Base-by-base conservation (phyloP, 2,888 invertebrate species). In the Byasa hedistus region DNA sequence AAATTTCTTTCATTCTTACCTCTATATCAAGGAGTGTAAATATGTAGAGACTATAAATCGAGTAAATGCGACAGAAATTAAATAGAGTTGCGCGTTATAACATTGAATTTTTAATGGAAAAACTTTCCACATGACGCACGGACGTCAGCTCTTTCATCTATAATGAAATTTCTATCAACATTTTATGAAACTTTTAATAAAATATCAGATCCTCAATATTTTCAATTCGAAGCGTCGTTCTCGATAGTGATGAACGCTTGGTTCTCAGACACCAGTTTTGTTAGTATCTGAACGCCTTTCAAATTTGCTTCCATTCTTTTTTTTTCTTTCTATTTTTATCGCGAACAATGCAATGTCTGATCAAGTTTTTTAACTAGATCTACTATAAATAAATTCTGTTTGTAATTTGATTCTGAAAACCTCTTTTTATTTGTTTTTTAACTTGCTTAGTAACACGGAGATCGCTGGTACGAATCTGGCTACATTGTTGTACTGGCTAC, bases 321-420 rank as follows among this genome's bases (percentile, higher is more conserved):
- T 51, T n/a, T 32, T n/a, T n/a, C n/a, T 44, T 44, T 36, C 58
- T 69, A 70, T 70, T 70, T 70, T 61, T 56, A 54, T 61, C 65
- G 23, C 44, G 58, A 48, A 57, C 65, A 44, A 39, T 65, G n/a
- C 51, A 57, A 27, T 39, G 36, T 64, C 57, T 52, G 12, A 48
- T 61, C 23, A 21, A 5, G 7, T 51, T 57, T 65, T 65, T 17
- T 19, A 21, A 51, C n/a, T 36, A 23, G 36, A 61, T 21, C 24
- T 48, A 3, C 32, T 58, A 55, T 62, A 48, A 66, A 62, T 62
- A 62, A 32, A 54, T 55, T 58, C 17, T 15, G 19, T 15, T 44
- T 19, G 44, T 44, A 44, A 15, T 44, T 15, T 15, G 19, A 44
- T 15, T 17, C 3, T 19, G 17, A 44, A 44, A 54, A 54, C 61